A percentile compares a stretch with the other conserved stretches of the same genome.
Evolutionary conservation across 2,797 vertebrate species (phyloP).

Genomic region (Huso huso): DNA sequence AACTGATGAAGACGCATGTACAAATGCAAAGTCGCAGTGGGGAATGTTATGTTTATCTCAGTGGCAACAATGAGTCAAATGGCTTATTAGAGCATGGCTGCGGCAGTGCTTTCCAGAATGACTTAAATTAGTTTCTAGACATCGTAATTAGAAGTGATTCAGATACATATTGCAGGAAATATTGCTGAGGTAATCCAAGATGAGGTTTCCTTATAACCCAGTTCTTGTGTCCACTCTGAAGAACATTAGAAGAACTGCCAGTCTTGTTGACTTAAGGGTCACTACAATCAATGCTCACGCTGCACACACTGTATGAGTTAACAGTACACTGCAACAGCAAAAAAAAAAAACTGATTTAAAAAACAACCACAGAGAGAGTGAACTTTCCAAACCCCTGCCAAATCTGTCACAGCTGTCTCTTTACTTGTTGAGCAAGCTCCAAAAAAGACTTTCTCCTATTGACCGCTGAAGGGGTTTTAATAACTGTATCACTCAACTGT

Average conservation of each 20-base stretch:
- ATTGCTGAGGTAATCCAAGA: neutral
- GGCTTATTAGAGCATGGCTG: neutral
- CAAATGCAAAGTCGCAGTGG: neutral
- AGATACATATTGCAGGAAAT: neutral
- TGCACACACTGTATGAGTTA: too few species aligned
- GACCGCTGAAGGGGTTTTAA: too few species aligned
- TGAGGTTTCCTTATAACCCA: neutral
- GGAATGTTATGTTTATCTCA: neutral
- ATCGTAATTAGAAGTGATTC: neutral
- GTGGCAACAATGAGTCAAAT: slow-evolving; percentile 1
- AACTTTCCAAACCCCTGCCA: too few species aligned
- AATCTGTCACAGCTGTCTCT: too few species aligned
- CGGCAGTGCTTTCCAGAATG: neutral
- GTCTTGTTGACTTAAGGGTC: too few species aligned
- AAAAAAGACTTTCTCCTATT: too few species aligned
- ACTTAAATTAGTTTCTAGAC: neutral
- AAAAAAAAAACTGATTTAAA: too few species aligned
- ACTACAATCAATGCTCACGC: too few species aligned
- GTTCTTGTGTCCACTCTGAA: neutral
- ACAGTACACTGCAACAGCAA: too few species aligned
- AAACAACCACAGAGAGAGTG: too few species aligned
- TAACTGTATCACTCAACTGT: too few species aligned
- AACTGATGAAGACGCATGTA: neutral
- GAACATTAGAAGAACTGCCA: neutral
- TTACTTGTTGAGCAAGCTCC: too few species aligned